These are phyloP conservation scores for Phocides pigmalion DNA, from an alignment of 1,140 invertebrate species.

Conservation along the genomic window DNA sequence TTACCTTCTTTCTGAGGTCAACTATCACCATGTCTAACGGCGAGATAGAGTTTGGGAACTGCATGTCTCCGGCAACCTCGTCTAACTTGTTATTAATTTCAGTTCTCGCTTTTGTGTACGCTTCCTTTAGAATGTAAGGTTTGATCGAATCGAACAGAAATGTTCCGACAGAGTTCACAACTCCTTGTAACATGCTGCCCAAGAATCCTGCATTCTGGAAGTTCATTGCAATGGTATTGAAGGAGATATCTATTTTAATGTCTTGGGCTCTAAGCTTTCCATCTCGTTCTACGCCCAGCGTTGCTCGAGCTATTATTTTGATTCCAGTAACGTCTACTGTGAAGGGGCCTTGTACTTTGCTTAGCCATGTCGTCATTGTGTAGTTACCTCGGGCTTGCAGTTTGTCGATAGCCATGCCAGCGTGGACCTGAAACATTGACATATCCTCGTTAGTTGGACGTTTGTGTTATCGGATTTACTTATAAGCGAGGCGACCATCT, in stretches of 20 bases:
- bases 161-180: constrained; percentile 91
- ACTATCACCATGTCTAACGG: constrained; percentile 92
- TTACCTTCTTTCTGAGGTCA: constrained; percentile 88
- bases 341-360: constrained; percentile 89
- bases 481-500: too few relatives aligned
- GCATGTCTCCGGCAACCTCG: constrained; percentile 87
- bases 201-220: constrained; percentile 92
- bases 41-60: constrained; percentile 93
- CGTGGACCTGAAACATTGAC: constrained; percentile 84
- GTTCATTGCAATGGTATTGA: constrained; percentile 90
- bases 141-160: constrained; percentile 94
- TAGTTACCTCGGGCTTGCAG: constrained; percentile 91
- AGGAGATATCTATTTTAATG: constrained; percentile 91
- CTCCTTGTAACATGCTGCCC: constrained; percentile 89
- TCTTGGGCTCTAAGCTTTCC: constrained; percentile 90
- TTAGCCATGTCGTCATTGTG: constrained; percentile 88
- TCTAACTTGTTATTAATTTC: constrained; percentile 88
- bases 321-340: constrained; percentile 89
- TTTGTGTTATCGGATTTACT: too few relatives aligned
- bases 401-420: constrained; percentile 87
- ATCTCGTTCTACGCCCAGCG: constrained; percentile 87
- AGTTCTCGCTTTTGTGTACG: constrained; percentile 87
- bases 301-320: constrained; percentile 86
- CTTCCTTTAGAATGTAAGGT: constrained; percentile 91
- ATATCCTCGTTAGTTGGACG: constrained; percentile 16